phyloP scores from a whole-genome alignment of 2,113 vertebrate species.

The Laterallus jamaicensis region DNA sequence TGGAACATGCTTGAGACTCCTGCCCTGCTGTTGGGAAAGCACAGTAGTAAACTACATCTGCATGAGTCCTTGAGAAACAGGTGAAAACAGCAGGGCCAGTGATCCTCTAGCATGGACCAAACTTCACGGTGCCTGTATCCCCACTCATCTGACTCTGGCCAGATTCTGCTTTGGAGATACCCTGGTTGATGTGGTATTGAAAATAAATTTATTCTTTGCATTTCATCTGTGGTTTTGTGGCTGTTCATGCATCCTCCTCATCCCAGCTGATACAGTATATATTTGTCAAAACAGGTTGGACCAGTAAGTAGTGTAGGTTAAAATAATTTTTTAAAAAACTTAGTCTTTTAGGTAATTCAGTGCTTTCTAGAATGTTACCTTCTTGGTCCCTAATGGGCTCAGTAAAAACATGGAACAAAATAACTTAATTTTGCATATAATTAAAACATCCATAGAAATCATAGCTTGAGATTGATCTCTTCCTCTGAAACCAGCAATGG shows the following conservation, averaged over 20 bases:
- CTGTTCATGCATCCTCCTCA: not conserved
- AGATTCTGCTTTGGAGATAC: rapidly evolving
- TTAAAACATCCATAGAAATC: not conserved
- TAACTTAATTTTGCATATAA: not conserved
- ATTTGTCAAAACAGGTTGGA: not conserved
- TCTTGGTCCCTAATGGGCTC: not conserved
- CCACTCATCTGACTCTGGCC: not conserved
- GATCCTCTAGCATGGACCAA: rapidly evolving
- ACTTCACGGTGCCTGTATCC: rapidly evolving
- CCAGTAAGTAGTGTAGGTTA: not conserved
- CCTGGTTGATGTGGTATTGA: rapidly evolving
- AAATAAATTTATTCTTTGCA: not conserved
- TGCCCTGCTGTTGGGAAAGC: not conserved
- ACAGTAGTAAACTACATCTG: not conserved
- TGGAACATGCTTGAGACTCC: too few relatives aligned
- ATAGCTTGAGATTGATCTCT: not conserved
- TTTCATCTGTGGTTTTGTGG: not conserved
- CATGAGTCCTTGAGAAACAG: not conserved
- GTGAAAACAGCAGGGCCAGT: not conserved
- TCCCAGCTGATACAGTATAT: not conserved
- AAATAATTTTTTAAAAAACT: not conserved
- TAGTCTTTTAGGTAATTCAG: not conserved
- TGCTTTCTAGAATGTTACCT: not conserved
- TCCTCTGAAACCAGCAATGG: not conserved
- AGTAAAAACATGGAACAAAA: not conserved